Percentiles rank a stretch among this genome's conserved stretches.
phyloP scores from a whole-genome alignment of 1,140 invertebrate genomes.

The Diprion similis region DNA sequence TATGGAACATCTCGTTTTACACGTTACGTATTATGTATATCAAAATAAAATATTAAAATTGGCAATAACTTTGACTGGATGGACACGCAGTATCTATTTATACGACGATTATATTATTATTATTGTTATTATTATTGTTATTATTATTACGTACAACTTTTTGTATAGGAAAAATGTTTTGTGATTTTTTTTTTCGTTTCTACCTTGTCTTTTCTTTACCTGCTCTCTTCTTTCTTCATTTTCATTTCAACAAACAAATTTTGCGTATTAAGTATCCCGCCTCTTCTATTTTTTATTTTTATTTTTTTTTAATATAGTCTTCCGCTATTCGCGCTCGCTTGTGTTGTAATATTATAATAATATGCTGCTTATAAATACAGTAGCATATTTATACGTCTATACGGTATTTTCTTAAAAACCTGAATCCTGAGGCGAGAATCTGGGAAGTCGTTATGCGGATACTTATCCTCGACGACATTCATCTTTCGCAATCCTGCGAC shows the following conservation, averaged over 20 bases:
- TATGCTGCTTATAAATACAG: too few species aligned
- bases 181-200: neutral
- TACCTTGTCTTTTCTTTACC: neutral
- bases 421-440: too few species aligned
- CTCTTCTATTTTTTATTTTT: too few species aligned
- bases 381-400: neutral
- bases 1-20: too few species aligned
- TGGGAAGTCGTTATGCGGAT: too few species aligned
- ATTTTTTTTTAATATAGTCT: too few species aligned
- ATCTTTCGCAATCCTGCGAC: conserved; percentile 46
- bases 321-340: too few species aligned
- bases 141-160: too few species aligned
- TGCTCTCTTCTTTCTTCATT: neutral
- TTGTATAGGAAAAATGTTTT: neutral
- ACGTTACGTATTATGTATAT: neutral
- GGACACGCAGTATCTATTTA: neutral
- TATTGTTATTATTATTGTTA: too few species aligned
- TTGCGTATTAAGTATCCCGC: neutral
- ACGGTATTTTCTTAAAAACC: neutral
- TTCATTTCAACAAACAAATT: neutral
- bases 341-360: too few species aligned
- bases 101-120: too few species aligned
- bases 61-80: conserved; percentile 5
- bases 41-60: conserved; percentile 4
- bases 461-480: conserved; percentile 32